Evolutionary conservation across 2,888 invertebrate species (phyloP).

Genomic region (Brassicogethes aeneus): DNA sequence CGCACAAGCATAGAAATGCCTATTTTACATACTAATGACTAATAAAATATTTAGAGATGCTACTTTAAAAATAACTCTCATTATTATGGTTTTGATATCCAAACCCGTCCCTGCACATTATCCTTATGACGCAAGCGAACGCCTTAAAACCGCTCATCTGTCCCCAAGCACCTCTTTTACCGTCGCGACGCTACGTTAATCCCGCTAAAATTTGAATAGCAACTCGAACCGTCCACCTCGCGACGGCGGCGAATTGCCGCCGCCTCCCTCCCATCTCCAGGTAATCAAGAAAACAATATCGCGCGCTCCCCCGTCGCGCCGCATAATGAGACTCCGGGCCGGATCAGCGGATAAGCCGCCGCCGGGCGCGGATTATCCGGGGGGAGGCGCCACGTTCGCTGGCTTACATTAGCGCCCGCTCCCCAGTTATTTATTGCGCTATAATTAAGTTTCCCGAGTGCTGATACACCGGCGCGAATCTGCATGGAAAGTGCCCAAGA

Average conservation of each 20-base stretch:
- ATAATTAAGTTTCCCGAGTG: slow-evolving; percentile 30
- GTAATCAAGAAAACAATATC: slow-evolving; percentile 46
- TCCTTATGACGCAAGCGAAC: too few species aligned
- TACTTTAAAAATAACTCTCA: too few species aligned
- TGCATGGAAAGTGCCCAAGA: too few species aligned
- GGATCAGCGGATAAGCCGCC: slow-evolving; percentile 26
- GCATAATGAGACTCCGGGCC: slow-evolving; percentile 37
- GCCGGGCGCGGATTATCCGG: slow-evolving; percentile 32
- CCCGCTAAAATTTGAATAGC: not conserved
- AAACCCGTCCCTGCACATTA: too few species aligned
- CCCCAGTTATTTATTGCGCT: slow-evolving; percentile 31
- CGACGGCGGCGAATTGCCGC: slow-evolving; percentile 20
- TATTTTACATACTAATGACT: too few species aligned
- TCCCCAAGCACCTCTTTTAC: too few species aligned
- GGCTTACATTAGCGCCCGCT: slow-evolving; percentile 23
- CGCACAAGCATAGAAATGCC: too few species aligned
- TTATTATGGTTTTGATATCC: too few species aligned
- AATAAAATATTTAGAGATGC: too few species aligned
- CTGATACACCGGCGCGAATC: too few species aligned
- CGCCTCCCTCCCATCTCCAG: slow-evolving; percentile 20
- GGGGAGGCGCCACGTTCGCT: slow-evolving; percentile 14
- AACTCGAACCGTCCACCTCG: too few species aligned
- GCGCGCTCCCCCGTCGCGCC: slow-evolving; percentile 37
- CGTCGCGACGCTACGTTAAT: not conserved
- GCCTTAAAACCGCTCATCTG: too few species aligned